These are phyloP conservation scores for Phyllotreta striolata DNA, from an alignment of 2,888 invertebrate genomes.

Conservation along the genomic window DNA sequence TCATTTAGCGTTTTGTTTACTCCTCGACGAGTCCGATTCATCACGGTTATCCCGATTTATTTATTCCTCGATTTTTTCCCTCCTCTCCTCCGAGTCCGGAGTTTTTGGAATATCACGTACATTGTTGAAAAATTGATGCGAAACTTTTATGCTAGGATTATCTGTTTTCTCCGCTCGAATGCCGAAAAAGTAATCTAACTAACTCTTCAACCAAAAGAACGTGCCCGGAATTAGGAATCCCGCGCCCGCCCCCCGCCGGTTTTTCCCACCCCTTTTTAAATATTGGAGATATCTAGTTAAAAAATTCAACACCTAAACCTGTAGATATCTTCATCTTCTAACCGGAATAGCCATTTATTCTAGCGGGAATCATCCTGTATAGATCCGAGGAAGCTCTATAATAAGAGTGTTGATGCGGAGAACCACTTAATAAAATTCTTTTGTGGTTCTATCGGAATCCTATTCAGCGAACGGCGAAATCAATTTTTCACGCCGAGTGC, in stretches of 20 bases:
- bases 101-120: slow-evolving; percentile 24
- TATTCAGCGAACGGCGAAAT: slow-evolving; percentile 26
- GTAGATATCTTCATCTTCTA: too few species aligned
- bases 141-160: slow-evolving; percentile 35
- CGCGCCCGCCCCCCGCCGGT: slow-evolving; percentile 21
- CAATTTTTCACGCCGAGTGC: slow-evolving; percentile 30
- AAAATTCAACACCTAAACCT: slow-evolving; percentile 5
- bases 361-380: too few species aligned
- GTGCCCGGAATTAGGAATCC: slow-evolving; percentile 47
- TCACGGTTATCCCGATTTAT: slow-evolving; percentile 8
- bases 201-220: slow-evolving; percentile 50
- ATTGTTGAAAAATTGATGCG: slow-evolving; percentile 33
- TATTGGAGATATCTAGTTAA: slow-evolving; percentile 2
- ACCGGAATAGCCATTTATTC: too few species aligned
- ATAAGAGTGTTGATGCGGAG: background rate
- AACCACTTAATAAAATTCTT: slow-evolving; percentile 31
- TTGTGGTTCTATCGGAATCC: slow-evolving; percentile 27
- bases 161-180: slow-evolving; percentile 38
- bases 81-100: background rate
- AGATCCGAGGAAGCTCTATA: too few species aligned
- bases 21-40: background rate
- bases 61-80: too few species aligned
- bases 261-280: too few species aligned
- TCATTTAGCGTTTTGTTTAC: too few species aligned
- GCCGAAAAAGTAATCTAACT: slow-evolving; percentile 48